Evolutionary conservation across 1,140 invertebrate genomes (phyloP).

Genomic region (Cecropterus lyciades): DNA sequence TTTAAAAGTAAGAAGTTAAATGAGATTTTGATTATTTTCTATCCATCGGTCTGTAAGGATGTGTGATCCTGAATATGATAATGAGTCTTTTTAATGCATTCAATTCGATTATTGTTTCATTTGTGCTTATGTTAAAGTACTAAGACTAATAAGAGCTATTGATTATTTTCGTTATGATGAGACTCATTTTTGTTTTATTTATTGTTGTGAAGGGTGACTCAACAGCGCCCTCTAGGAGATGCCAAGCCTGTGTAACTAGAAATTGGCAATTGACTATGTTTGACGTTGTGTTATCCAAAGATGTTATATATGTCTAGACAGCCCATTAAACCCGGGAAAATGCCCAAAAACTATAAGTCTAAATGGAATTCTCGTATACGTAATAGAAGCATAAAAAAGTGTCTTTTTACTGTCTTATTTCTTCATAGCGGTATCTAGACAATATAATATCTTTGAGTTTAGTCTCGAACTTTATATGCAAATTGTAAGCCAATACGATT

Average conservation of each 20-base stretch:
- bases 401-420: no score
- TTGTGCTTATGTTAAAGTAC: neutral
- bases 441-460: neutral
- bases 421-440: neutral
- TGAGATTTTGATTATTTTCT: neutral
- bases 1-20: neutral
- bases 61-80: neutral
- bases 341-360: no score
- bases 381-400: no score
- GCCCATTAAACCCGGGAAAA: no score
- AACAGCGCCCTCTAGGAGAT: slow-evolving; percentile 17
- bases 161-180: slow-evolving; percentile 21
- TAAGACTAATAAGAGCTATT: slow-evolving; percentile 3
- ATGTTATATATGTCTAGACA: neutral
- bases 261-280: neutral
- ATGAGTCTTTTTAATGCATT: slow-evolving; percentile 16
- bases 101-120: neutral
- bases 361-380: no score
- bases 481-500: slow-evolving; percentile 2
- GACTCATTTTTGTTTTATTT: slow-evolving; percentile 28
- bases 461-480: slow-evolving; percentile 13
- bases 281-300: neutral
- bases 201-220: slow-evolving; percentile 19
- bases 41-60: slow-evolving; percentile 21
- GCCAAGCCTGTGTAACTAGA: neutral